These are phyloP conservation scores for Heteromurus nitidus DNA, from an alignment of 2,888 invertebrate species.

Conservation along the genomic window DNA sequence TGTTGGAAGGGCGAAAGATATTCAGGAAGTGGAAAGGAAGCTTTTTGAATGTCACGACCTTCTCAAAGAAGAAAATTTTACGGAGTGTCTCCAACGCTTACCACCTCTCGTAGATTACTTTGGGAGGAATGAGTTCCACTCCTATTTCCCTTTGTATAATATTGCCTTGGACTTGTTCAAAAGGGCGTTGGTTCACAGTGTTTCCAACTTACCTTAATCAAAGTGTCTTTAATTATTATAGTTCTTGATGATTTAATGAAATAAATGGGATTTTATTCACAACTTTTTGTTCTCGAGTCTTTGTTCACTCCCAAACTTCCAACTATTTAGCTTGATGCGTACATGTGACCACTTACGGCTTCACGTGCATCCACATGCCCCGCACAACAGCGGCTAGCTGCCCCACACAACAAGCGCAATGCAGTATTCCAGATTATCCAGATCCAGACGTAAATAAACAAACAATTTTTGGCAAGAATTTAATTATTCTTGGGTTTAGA, in stretches of 20 bases:
- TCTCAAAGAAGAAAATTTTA: slow-evolving; percentile 36
- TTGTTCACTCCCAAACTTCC: too few relatives aligned
- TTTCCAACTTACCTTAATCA: background rate
- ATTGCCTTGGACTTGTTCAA: slow-evolving; percentile 67
- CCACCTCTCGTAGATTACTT: slow-evolving; percentile 46
- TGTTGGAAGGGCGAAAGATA: slow-evolving; percentile 14
- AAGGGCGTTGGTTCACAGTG: slow-evolving; percentile 51
- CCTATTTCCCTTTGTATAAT: slow-evolving; percentile 56
- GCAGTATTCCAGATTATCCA: too few relatives aligned
- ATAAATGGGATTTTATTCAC: too few relatives aligned
- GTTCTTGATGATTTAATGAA: background rate
- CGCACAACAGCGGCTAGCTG: background rate
- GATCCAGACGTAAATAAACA: too few relatives aligned
- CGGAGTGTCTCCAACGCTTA: slow-evolving; percentile 36
- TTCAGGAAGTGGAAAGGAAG: slow-evolving; percentile 34
- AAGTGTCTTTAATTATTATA: background rate
- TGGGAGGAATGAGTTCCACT: slow-evolving; percentile 38
- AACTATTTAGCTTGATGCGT: too few relatives aligned
- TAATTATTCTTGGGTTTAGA: too few relatives aligned
- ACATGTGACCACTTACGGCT: too few relatives aligned
- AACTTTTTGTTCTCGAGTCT: too few relatives aligned
- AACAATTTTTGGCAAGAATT: too few relatives aligned
- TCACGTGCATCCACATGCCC: background rate
- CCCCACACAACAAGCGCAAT: background rate
- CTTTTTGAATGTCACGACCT: slow-evolving; percentile 61